Evolutionary conservation across 2,113 vertebrate genomes (phyloP).

Genomic region (Orthochromis indermauri): DNA sequence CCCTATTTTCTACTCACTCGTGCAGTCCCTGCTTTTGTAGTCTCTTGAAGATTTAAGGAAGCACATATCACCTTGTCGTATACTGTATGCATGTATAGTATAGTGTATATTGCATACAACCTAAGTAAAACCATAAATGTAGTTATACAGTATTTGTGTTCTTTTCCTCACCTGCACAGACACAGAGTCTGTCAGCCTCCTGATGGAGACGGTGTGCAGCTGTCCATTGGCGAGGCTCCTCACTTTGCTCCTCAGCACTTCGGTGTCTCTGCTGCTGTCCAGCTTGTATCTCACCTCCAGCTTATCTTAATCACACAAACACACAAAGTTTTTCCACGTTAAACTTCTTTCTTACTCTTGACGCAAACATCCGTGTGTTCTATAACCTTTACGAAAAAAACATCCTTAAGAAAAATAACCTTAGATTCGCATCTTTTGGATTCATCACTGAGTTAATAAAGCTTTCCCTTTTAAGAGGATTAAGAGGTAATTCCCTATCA

Average conservation of each 20-base stretch:
- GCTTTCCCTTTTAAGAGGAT: conserved; percentile 29
- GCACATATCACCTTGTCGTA: neutral
- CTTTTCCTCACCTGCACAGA: conserved; percentile 53
- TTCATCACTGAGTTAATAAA: neutral
- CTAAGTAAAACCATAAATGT: neutral
- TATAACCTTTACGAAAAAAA: neutral
- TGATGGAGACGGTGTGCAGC: conserved; percentile 52
- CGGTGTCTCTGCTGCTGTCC: conserved; percentile 45
- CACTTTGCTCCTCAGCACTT: conserved; percentile 44
- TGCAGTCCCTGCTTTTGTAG: neutral
- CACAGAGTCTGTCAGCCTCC: conserved; percentile 33
- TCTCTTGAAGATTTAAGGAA: neutral
- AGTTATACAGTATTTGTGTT: neutral
- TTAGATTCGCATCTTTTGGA: neutral
- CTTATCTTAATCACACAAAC: conserved; percentile 44
- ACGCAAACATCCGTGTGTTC: neutral
- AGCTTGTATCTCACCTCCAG: conserved; percentile 67
- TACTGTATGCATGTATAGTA: neutral
- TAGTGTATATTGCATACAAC: neutral
- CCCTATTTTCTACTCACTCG: neutral
- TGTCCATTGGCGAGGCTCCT: conserved; percentile 58
- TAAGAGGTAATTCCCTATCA: conserved; percentile 21
- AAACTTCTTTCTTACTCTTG: neutral
- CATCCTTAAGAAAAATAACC: neutral
- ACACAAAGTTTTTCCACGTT: neutral